Conservation (phyloP, 2,888 invertebrate species). For the Ceraclea dissimilis region DNA sequence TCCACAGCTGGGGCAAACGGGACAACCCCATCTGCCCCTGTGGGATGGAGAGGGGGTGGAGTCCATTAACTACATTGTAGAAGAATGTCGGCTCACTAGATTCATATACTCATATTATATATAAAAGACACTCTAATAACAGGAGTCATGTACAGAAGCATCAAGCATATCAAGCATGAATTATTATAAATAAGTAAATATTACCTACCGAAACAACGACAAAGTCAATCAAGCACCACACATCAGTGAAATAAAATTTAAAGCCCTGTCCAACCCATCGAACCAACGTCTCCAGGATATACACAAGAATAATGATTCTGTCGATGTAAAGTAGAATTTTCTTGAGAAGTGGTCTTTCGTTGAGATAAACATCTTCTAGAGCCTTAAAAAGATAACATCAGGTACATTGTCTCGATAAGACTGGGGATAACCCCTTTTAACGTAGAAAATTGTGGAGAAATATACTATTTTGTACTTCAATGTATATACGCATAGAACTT, state of each 20-base stretch:
- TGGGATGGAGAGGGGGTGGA: too few relatives aligned
- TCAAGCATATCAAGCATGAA: too few relatives aligned
- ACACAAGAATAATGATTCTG: conserved; percentile 94
- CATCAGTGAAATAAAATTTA: conserved; percentile 94
- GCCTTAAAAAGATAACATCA: conserved; percentile 57
- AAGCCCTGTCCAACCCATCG: conserved; percentile 97
- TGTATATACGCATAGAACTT: not conserved
- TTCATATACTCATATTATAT: too few relatives aligned
- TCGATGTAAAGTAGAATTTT: conserved; percentile 61
- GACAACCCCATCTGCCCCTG: too few relatives aligned
- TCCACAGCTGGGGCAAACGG: too few relatives aligned
- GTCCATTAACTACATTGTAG: too few relatives aligned
- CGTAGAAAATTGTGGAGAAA: not conserved
- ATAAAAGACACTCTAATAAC: too few relatives aligned
- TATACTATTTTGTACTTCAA: too few relatives aligned
- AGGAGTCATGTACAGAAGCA: too few relatives aligned
- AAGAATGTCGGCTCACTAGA: too few relatives aligned
- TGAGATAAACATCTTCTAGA: conserved; percentile 91
- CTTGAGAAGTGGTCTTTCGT: conserved; percentile 47
- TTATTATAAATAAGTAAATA: too few relatives aligned
- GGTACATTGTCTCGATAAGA: too few relatives aligned
- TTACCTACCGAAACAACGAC: conserved; percentile 85
- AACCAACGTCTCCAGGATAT: conserved; percentile 97
- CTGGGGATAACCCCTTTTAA: not conserved
- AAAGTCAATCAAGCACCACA: conserved; percentile 99